phyloP scores from a whole-genome alignment of 2,797 vertebrate species.

The Hippopotamyrus pictus region DNA sequence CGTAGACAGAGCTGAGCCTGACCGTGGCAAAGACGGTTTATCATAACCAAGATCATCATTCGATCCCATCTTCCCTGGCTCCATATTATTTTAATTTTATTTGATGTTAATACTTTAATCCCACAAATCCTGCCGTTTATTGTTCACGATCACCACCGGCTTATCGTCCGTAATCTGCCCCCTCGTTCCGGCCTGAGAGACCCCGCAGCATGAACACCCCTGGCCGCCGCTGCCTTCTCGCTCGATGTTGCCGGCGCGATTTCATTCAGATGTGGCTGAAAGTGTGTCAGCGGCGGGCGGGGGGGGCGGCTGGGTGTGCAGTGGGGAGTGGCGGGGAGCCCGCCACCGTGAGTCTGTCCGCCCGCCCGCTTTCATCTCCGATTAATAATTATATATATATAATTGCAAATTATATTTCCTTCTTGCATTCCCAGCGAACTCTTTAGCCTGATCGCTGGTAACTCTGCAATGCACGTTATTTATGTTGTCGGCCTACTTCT shows the following conservation, averaged over 20 bases:
- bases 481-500: background rate
- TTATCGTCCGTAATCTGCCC: background rate
- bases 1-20: background rate
- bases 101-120: background rate
- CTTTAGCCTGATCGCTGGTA: background rate
- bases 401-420: slow-evolving; percentile 1
- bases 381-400: too few species aligned
- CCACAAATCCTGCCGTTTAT: background rate
- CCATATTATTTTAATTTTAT: background rate
- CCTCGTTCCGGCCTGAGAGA: background rate
- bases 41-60: background rate
- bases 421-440: background rate
- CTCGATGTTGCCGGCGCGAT: background rate
- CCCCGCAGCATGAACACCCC: background rate
- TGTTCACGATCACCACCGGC: background rate
- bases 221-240: background rate
- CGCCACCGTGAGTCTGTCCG: background rate
- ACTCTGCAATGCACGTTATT: background rate
- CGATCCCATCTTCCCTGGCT: background rate
- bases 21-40: background rate
- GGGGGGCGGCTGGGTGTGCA: background rate
- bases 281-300: background rate
- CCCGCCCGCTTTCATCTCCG: background rate
- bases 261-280: background rate
- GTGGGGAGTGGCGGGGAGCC: background rate